Evolutionary conservation across 2,113 vertebrate genomes (phyloP), one percentile per base, ranked within the genome.

Genomic region (Clarias gariepinus): DNA sequence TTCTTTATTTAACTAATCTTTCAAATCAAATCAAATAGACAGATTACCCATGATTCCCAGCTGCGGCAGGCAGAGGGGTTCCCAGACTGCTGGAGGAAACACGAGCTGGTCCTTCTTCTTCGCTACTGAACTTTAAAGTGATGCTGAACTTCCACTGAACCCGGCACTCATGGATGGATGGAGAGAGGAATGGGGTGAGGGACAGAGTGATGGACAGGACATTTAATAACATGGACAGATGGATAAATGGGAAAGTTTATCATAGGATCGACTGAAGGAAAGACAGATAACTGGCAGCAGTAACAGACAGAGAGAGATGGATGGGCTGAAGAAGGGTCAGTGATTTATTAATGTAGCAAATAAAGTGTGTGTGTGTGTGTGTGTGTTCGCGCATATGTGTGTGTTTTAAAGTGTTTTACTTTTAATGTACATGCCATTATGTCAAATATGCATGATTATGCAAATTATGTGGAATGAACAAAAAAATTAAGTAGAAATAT

Each of bases 391-490:
- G 63, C 15, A 25, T 28, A 8, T 63, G 23, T 63, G 25, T n/a
- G 25, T n/a, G 10, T 69, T 15, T 18, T 33, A 6, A 64, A 61
- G 9, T 66, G 63, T 13, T 55, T 95, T 97, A 96, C 95, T 96
- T 96, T 97, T 96, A 96, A 95, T 95, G 96, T n/a, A n/a, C n/a
- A n/a, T n/a, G n/a, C n/a, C n/a, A n/a, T n/a, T n/a, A n/a, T n/a
- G n/a, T n/a, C n/a, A n/a, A n/a, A n/a, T n/a, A n/a, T n/a, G n/a
- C n/a, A n/a, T n/a, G n/a, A n/a, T n/a, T n/a, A n/a, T n/a, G n/a
- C n/a, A n/a, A n/a, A n/a, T n/a, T n/a, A n/a, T n/a, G n/a, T n/a
- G n/a, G n/a, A n/a, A n/a, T n/a, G n/a, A n/a, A n/a, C n/a, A n/a
- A n/a, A n/a, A n/a, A n/a, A n/a, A n/a, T n/a, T n/a, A n/a, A n/a